Evolutionary conservation across 2,888 invertebrate species (phyloP).

Genomic region (Meteorus colon): DNA sequence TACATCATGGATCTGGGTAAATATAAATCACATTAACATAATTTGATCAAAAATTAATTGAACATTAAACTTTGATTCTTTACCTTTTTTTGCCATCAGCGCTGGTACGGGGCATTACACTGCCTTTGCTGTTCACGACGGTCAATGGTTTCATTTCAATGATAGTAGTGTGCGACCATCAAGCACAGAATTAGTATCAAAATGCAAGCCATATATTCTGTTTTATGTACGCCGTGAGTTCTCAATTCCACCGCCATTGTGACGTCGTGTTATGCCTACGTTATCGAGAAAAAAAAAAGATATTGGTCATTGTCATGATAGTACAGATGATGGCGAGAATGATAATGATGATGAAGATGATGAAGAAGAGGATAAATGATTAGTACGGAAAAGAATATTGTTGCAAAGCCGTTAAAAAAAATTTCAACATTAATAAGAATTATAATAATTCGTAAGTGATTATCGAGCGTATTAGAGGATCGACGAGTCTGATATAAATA

Average conservation of each 20-base stretch:
- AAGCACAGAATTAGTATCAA: constrained; percentile 80
- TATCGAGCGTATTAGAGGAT: constrained; percentile 24
- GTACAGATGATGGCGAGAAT: constrained; percentile 54
- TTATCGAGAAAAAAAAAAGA: constrained; percentile 23
- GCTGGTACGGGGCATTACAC: constrained; percentile 91
- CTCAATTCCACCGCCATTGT: constrained; percentile 71
- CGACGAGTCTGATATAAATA: constrained; percentile 31
- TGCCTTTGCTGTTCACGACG: constrained; percentile 86
- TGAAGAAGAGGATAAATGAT: constrained; percentile 17
- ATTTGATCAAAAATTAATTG: neutral
- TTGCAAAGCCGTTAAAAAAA: constrained; percentile 33
- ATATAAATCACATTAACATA: constrained; percentile 48
- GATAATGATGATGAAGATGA: constrained; percentile 47
- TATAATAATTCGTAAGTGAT: constrained; percentile 25
- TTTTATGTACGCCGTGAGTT: constrained; percentile 85
- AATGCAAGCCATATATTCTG: constrained; percentile 89
- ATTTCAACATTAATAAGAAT: constrained; percentile 30
- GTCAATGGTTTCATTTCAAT: constrained; percentile 90
- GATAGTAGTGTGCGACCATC: constrained; percentile 86
- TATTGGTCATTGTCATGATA: constrained; percentile 46
- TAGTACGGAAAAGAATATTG: constrained; percentile 37
- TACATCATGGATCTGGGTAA: constrained; percentile 87
- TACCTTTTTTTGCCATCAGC: constrained; percentile 72
- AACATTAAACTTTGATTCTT: constrained; percentile 13
- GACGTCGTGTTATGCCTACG: constrained; percentile 59